Conservation (phyloP, 2,888 invertebrate species). For the Odontothrips loti region DNA sequence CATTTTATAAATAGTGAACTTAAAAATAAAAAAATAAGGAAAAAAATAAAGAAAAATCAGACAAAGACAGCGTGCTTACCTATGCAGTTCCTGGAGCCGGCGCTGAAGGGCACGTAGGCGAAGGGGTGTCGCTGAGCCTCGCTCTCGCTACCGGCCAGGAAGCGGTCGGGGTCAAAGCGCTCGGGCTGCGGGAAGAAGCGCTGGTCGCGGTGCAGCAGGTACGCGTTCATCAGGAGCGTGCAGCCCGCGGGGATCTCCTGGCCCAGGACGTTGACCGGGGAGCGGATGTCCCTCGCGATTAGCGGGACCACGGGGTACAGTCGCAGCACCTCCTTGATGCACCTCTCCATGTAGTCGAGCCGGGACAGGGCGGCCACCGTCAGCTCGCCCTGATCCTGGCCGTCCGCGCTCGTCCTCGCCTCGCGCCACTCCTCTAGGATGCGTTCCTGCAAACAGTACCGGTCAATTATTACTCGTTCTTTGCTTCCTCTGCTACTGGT, state of each 20-base stretch:
- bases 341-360: slow-evolving; percentile 44
- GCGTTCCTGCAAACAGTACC: slow-evolving; percentile 38
- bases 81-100: slow-evolving; percentile 48
- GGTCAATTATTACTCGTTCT: background rate
- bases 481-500: too few relatives aligned
- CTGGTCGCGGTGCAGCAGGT: slow-evolving; percentile 49
- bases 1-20: background rate
- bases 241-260: slow-evolving; percentile 44
- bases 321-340: slow-evolving; percentile 45
- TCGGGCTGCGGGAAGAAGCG: slow-evolving; percentile 51
- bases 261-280: slow-evolving; percentile 43
- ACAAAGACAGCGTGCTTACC: slow-evolving; percentile 37
- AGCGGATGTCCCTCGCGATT: slow-evolving; percentile 44
- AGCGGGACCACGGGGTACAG: slow-evolving; percentile 44
- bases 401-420: slow-evolving; percentile 34
- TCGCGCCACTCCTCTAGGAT: slow-evolving; percentile 42
- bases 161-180: slow-evolving; percentile 52
- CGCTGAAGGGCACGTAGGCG: slow-evolving; percentile 48
- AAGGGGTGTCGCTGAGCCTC: slow-evolving; percentile 38
- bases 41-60: background rate
- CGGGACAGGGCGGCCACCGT: slow-evolving; percentile 42
- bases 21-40: background rate
- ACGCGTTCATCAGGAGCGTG: slow-evolving; percentile 44
- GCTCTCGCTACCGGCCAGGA: slow-evolving; percentile 47
- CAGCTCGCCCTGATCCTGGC: slow-evolving; percentile 37